Evolutionary conservation across 2,113 vertebrate species (phyloP).

Genomic region (Malurus melanocephalus): DNA sequence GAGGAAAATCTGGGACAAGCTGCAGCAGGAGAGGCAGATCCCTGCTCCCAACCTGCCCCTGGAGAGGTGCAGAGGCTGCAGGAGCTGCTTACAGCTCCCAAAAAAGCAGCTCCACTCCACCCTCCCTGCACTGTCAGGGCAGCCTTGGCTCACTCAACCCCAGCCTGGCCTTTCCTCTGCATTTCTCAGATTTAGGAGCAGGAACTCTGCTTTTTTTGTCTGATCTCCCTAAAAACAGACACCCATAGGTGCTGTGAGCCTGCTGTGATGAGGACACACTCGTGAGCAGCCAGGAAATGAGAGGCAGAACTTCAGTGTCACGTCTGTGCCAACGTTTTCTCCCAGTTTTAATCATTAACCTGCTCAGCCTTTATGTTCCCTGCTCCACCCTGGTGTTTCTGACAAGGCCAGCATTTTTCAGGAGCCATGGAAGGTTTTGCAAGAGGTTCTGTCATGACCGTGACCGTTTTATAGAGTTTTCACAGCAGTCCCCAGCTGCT

Average conservation of each 20-base stretch:
- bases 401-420: conserved; percentile 13
- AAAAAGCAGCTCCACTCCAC: background rate
- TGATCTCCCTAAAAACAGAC: background rate
- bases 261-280: background rate
- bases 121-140: background rate
- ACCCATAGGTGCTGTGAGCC: background rate
- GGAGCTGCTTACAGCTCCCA: background rate
- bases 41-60: background rate
- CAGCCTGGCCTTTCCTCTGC: background rate
- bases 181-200: background rate
- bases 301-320: background rate
- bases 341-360: conserved; percentile 1
- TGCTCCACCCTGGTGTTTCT: conserved; percentile 14
- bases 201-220: background rate
- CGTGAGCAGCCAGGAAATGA: background rate
- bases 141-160: background rate
- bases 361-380: background rate
- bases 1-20: conserved; percentile 12
- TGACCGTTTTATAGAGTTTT: background rate
- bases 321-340: background rate
- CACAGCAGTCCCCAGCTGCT: background rate
- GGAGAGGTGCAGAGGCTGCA: background rate
- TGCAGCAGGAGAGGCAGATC: background rate
- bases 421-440: background rate
- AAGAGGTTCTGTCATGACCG: background rate